Evolutionary conservation across 2,797 vertebrate genomes (phyloP), one percentile per base, ranked within the genome.

Genomic region (Channallabes apus): DNA sequence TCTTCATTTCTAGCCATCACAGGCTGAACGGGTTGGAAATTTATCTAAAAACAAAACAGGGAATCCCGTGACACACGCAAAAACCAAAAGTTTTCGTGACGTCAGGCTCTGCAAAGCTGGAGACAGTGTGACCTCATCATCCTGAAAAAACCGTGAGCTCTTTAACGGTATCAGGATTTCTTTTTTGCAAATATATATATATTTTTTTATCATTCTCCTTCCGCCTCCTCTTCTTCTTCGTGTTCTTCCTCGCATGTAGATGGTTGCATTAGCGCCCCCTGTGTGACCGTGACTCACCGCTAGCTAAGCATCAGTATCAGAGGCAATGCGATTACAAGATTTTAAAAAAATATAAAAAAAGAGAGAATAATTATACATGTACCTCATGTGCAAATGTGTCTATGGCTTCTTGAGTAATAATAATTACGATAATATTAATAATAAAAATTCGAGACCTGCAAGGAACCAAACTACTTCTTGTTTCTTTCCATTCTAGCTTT

Each of bases 1-100:
- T 96, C 96, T 59, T 95, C 94, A 73, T 96, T 96, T 87, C 96
- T 92, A 0, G 95, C 95, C 95, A 96, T 96, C 83, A 56, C 78
- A 18, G 78, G 7, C 22, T 58, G 4, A 4, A 17, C 27, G n/a
- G 65, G 8, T n/a, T n/a, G n/a, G n/a, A 46, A 9, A 46, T 11
- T 2, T 46, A 46, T 46, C 9, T 2, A 7, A 11, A 46, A 46
- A 46, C 46, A 11, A 58, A 81, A 80, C 18, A 61, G 0, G 0
- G 1, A 38, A 20, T 87, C 85, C 88, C 64, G 73, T 87, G 80
- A 84, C 58, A 68, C 4, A 12, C 29, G 0, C 0, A 29, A 6
- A 64, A 29, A 20, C 8, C 17, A 35, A 46, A 62, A 41, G 58
- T 35, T 41, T 41, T 46, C 41, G 15, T 64, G 22, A 64, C 59